Base-by-base conservation (phyloP, 2,888 invertebrate genomes). In the Opisthograptis luteolata region DNA sequence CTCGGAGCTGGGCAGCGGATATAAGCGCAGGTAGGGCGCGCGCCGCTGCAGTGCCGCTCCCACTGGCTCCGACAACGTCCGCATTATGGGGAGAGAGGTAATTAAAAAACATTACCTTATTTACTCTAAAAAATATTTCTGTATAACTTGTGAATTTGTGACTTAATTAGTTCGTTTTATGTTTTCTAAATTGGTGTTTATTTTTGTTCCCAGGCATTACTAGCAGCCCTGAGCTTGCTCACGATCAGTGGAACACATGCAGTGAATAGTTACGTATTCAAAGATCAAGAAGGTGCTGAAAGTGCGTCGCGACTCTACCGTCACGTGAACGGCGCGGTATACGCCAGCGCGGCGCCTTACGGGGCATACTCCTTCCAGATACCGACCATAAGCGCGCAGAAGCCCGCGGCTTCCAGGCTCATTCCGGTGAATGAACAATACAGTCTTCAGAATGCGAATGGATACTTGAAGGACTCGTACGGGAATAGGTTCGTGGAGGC, bases 81-180 rank as follows among this genome's bases (percentile, higher is more conserved):
- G 70, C 67, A 76, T 58, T 62, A 88, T 88, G 89, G 78, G 84
- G 82, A 80, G 76, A 77, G 73, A 86, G 88, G 89, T 89, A 86
- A 73, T 66, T 35, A 49, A 51, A 37, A 27, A 49, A 50, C 31
- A 12, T 15, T 5, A 19, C 9, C n/a, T 35, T 35, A 8, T 22
- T 9, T 12, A 22, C 8, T 35, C 8, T 20, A 20, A 24, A 13
- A 2, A 17, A 27, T 20, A 35, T 19, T 39, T 52, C 42, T 43
- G 46, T 35, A n/a, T n/a, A n/a, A n/a, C n/a, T n/a, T n/a, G 34
- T 41, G 24, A 34, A 9, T n/a, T 12, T 15, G 45, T 49, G 49
- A 22, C n/a, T n/a, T n/a, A n/a, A n/a, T n/a, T 42, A 10, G 22
- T 35, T 30, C n/a, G 3, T 36, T 40, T 35, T 22, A 28, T 49